Conservation (phyloP, 2,797 vertebrate species). For the Characodon lateralis region DNA sequence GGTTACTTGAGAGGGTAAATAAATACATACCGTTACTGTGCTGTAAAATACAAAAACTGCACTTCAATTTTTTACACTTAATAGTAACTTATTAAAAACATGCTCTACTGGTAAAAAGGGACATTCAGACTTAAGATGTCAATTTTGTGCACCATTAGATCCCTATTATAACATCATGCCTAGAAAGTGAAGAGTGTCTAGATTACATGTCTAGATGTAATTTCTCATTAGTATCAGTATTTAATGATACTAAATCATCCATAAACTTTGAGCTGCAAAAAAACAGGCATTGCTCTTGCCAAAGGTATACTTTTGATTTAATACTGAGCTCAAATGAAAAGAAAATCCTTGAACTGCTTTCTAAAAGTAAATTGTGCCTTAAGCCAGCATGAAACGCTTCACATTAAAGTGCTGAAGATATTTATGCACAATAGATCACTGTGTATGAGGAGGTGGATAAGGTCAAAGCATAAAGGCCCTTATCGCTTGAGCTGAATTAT, state of each 20-base stretch:
- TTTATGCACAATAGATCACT: slow-evolving; percentile 48
- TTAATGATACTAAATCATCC: neutral
- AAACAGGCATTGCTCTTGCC: neutral
- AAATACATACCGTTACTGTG: neutral
- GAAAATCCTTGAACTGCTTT: slow-evolving; percentile 28
- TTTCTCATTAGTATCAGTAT: neutral
- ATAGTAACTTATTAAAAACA: neutral
- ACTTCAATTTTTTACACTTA: neutral
- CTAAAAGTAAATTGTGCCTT: slow-evolving; percentile 53
- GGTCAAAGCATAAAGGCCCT: slow-evolving; percentile 50
- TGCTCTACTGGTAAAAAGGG: neutral
- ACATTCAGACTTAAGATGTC: neutral
- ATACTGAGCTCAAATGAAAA: slow-evolving; percentile 16
- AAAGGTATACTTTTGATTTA: slow-evolving; percentile 18
- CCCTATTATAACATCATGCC: neutral
- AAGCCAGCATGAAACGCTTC: slow-evolving; percentile 34
- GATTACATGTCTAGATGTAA: neutral
- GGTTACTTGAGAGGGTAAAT: neutral
- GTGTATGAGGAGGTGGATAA: slow-evolving; percentile 61
- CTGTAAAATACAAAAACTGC: neutral
- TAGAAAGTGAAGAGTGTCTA: neutral
- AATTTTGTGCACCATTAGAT: neutral
- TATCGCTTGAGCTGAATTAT: slow-evolving; percentile 57
- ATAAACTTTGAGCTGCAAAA: neutral
- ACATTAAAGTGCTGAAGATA: slow-evolving; percentile 54